Conservation (phyloP, 2,888 invertebrate genomes). For the Synergus umbraculus region DNA sequence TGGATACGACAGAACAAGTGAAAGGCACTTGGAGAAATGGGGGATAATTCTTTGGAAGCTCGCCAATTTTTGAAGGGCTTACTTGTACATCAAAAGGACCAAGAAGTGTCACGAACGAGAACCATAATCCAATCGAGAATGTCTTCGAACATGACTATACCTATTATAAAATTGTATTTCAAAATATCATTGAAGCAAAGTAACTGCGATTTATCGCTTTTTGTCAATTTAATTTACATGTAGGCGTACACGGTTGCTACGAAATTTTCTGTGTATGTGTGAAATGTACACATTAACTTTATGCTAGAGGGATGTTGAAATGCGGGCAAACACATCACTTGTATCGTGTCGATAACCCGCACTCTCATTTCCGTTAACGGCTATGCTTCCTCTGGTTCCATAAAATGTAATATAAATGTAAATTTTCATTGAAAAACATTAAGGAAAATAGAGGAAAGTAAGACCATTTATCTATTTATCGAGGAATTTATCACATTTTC, state of each 20-base stretch:
- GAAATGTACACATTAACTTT: constrained; percentile 48
- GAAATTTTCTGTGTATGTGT: not conserved
- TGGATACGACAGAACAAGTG: constrained; percentile 56
- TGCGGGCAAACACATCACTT: constrained; percentile 64
- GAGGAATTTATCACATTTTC: not conserved
- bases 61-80: constrained; percentile 61
- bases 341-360: constrained; percentile 54
- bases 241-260: not conserved
- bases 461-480: too few relatives aligned
- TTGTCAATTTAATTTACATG: not conserved
- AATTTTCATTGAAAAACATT: constrained; percentile 52
- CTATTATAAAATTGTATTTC: too few relatives aligned
- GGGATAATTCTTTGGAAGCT: constrained; percentile 63
- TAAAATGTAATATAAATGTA: constrained; percentile 64
- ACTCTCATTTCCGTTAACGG: constrained; percentile 60
- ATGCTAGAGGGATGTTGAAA: constrained; percentile 59
- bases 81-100: constrained; percentile 12
- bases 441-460: not conserved
- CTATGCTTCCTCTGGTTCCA: constrained; percentile 42
- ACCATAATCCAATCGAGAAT: constrained; percentile 19
- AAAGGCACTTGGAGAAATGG: constrained; percentile 54
- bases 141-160: not conserved
- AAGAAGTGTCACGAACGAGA: constrained; percentile 13
- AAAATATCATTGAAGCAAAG: not conserved
- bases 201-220: not conserved